phyloP scores from a whole-genome alignment of 2,888 invertebrate species.

The Andrena hattorfiana region DNA sequence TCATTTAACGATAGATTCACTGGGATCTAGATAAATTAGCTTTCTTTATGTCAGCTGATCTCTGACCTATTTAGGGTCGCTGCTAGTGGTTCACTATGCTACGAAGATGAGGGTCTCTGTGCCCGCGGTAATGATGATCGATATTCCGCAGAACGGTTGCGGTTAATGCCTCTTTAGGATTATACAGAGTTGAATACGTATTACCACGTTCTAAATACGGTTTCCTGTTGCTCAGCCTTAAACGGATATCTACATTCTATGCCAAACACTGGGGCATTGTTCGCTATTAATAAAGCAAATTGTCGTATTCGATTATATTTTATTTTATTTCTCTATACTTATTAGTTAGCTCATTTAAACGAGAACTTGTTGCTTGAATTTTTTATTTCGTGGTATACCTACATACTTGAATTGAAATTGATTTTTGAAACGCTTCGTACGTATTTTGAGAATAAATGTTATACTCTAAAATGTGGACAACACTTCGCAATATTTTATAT shows the following conservation, averaged over 20 bases:
- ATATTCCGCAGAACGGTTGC: slow-evolving; percentile 55
- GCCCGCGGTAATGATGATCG: slow-evolving; percentile 59
- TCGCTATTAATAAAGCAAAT: no score
- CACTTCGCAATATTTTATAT: no score
- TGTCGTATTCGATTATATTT: no score
- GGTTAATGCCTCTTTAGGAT: slow-evolving; percentile 53
- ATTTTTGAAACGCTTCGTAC: no score
- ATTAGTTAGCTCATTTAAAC: no score
- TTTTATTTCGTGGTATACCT: no score
- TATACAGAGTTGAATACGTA: slow-evolving; percentile 33
- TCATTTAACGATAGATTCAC: slow-evolving; percentile 23
- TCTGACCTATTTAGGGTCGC: slow-evolving; percentile 40
- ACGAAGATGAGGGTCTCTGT: slow-evolving; percentile 36
- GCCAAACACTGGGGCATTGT: no score
- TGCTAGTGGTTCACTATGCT: slow-evolving; percentile 33
- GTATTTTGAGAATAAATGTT: no score
- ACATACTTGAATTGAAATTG: no score
- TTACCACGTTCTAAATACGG: slow-evolving; percentile 21
- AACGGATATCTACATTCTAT: background rate
- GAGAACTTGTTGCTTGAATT: no score
- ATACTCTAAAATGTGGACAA: no score
- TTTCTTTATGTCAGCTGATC: slow-evolving; percentile 50
- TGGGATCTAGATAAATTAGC: slow-evolving; percentile 50
- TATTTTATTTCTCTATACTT: no score
- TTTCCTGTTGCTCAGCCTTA: slow-evolving; percentile 18